A percentile compares a stretch with the other conserved stretches of the same genome.
Evolutionary conservation across 2,797 vertebrate genomes (phyloP).

Genomic region (Potorous gilbertii): DNA sequence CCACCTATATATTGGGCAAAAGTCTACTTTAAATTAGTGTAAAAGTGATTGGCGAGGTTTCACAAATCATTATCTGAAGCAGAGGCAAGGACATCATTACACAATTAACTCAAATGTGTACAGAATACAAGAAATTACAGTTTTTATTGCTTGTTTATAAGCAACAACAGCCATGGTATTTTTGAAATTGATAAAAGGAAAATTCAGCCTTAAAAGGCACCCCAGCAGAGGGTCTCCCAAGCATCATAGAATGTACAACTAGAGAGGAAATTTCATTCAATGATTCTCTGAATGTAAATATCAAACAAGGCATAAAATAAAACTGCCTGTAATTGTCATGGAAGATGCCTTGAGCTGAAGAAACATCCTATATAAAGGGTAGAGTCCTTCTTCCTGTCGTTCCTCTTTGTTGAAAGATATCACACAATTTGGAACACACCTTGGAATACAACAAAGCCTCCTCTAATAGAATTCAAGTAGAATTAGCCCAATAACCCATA

Average conservation of each 20-base stretch:
- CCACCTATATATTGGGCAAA: not conserved
- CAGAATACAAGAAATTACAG: not conserved
- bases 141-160: not conserved
- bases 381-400: no score
- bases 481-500: no score
- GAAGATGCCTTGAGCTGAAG: no score
- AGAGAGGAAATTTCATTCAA: not conserved
- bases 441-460: no score
- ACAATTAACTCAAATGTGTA: not conserved
- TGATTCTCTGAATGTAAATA: not conserved
- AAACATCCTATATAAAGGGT: no score
- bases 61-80: not conserved
- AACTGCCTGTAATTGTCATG: no score
- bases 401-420: no score
- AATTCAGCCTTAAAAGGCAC: not conserved
- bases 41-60: not conserved
- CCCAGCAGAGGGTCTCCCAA: no score
- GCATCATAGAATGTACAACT: not conserved
- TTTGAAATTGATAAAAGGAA: not conserved
- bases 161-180: not conserved
- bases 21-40: not conserved
- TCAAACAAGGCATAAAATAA: no score
- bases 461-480: no score
- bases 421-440: no score
- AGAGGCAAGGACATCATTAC: not conserved